phyloP scores from a whole-genome alignment of 2,113 vertebrate species.

The Coreoperca whiteheadi region DNA sequence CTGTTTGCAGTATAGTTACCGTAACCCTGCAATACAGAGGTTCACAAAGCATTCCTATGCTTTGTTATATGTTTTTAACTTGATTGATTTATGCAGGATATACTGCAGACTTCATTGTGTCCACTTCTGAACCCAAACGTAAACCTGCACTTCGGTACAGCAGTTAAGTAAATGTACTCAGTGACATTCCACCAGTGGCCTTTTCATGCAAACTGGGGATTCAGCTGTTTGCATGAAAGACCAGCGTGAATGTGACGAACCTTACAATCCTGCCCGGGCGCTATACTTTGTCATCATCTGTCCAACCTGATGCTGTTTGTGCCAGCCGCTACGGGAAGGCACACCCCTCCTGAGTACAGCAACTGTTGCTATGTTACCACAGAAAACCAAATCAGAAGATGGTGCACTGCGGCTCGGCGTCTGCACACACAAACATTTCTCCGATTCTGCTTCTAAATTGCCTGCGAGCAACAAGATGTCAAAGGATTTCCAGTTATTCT shows the following conservation, averaged over 20 bases:
- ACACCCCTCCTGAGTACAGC: constrained; percentile 15
- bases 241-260: background rate
- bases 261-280: background rate
- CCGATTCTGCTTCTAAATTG: background rate
- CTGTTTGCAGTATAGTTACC: no score
- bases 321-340: background rate
- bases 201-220: background rate
- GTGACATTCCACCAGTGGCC: background rate
- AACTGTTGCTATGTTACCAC: constrained; percentile 60
- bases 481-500: background rate
- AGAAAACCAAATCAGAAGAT: background rate
- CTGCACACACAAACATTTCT: no score
- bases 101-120: no score
- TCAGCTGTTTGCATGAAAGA: background rate
- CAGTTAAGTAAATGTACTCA: no score
- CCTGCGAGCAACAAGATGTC: background rate
- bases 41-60: no score
- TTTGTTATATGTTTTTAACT: no score
- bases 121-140: no score
- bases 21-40: no score
- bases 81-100: no score
- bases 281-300: background rate
- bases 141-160: no score
- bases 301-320: background rate
- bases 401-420: constrained; percentile 15